Evolutionary conservation across 2,113 vertebrate genomes (phyloP).

Genomic region (Eubucco bourcierii): DNA sequence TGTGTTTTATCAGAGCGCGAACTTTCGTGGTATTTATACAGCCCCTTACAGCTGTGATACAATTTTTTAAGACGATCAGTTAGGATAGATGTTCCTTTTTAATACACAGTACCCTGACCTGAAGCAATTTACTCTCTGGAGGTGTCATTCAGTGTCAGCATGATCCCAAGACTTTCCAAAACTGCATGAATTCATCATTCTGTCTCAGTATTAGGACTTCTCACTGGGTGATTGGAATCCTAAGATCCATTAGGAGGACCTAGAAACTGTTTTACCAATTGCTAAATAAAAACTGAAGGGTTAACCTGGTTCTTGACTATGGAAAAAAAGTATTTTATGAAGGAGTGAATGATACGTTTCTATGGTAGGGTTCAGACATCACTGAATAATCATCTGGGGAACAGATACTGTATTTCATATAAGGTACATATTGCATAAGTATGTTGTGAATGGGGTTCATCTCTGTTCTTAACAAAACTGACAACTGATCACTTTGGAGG

Average conservation of each 20-base stretch:
- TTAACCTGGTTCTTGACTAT: neutral
- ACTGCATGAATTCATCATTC: neutral
- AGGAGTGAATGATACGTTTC: neutral
- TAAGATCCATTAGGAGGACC: neutral
- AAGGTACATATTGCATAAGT: neutral
- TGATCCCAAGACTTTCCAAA: neutral
- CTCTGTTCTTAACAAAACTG: neutral
- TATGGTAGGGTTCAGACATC: neutral
- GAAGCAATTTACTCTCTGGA: neutral
- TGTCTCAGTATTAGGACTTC: neutral
- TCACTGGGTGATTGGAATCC: neutral
- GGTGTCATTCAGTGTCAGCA: neutral
- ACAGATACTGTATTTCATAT: neutral
- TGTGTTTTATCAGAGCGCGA: neutral
- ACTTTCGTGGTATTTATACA: neutral
- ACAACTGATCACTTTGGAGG: neutral
- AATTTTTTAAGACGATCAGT: neutral
- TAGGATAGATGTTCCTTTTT: neutral
- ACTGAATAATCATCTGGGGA: neutral
- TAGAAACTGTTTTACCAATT: neutral
- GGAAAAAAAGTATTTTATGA: neutral
- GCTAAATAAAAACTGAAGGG: neutral
- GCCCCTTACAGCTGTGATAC: neutral
- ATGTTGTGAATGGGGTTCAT: neutral
- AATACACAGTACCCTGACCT: neutral